phyloP scores from a whole-genome alignment of 2,797 vertebrate species.

The Macrochelys suwanniensis region DNA sequence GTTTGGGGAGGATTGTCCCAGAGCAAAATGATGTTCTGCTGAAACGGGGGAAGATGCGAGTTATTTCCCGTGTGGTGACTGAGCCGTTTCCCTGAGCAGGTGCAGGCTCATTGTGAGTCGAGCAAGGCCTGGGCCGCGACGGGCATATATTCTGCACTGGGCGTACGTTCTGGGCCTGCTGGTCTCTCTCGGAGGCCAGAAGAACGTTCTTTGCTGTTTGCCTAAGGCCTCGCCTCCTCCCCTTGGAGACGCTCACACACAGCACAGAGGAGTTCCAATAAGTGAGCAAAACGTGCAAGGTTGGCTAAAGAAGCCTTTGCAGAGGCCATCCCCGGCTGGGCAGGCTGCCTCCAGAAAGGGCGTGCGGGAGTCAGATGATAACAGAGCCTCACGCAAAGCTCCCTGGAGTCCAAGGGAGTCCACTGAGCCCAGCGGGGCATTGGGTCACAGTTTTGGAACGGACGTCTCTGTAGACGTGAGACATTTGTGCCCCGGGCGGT shows the following conservation, averaged over 20 bases:
- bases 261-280: conserved; percentile 37
- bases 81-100: conserved; percentile 16
- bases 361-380: too few relatives aligned
- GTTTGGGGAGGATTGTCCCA: not conserved
- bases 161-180: not conserved
- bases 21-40: conserved; percentile 12
- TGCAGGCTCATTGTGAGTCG: not conserved
- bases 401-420: too few relatives aligned
- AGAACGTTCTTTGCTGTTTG: too few relatives aligned
- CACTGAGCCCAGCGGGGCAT: not conserved
- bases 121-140: conserved; percentile 54
- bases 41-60: not conserved
- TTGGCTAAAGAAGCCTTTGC: conserved; percentile 44
- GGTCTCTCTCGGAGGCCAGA: not conserved
- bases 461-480: conserved; percentile 37
- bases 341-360: conserved; percentile 33
- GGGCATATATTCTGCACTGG: not conserved
- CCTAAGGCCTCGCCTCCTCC: conserved; percentile 6
- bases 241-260: conserved; percentile 57
- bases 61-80: not conserved
- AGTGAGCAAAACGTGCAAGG: conserved; percentile 61
- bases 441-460: not conserved
- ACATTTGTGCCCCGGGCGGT: too few relatives aligned
- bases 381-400: too few relatives aligned
- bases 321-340: conserved; percentile 59